Conservation (phyloP, 2,113 vertebrate species). For the Calcarius ornatus region DNA sequence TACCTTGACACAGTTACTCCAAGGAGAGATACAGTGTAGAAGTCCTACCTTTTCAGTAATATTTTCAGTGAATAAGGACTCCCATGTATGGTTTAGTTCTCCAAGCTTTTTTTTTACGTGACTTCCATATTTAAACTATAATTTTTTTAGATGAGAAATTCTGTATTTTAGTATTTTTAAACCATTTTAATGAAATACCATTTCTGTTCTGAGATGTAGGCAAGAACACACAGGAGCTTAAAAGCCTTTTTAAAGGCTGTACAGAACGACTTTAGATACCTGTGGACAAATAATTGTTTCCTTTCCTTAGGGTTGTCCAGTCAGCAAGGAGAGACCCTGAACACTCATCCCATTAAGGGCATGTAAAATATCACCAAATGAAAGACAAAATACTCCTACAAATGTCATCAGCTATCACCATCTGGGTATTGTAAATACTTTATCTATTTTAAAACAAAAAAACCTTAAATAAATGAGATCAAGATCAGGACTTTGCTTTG, state of each 20-base stretch:
- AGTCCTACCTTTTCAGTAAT: not conserved
- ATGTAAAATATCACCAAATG: not conserved
- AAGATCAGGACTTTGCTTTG: not conserved
- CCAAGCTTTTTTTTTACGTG: rapidly evolving
- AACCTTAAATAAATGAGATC: not conserved
- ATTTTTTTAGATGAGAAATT: not conserved
- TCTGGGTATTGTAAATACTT: not conserved
- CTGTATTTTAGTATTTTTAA: not conserved
- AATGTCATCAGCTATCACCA: not conserved
- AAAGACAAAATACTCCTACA: not conserved
- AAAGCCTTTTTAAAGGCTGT: not conserved
- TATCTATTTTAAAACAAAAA: not conserved
- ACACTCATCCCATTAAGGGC: not conserved
- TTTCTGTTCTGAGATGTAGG: not conserved
- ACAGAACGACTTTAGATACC: not conserved
- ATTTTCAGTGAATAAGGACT: not conserved
- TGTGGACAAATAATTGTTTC: rapidly evolving
- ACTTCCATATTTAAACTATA: not conserved
- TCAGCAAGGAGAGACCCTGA: not conserved
- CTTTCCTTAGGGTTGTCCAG: not conserved
- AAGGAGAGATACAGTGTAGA: not conserved
- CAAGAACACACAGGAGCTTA: not conserved
- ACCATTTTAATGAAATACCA: not conserved
- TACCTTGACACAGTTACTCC: not conserved
- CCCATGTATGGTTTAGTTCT: rapidly evolving